Base-by-base conservation (phyloP, 2,797 vertebrate genomes). In the Poecilia wingei region DNA sequence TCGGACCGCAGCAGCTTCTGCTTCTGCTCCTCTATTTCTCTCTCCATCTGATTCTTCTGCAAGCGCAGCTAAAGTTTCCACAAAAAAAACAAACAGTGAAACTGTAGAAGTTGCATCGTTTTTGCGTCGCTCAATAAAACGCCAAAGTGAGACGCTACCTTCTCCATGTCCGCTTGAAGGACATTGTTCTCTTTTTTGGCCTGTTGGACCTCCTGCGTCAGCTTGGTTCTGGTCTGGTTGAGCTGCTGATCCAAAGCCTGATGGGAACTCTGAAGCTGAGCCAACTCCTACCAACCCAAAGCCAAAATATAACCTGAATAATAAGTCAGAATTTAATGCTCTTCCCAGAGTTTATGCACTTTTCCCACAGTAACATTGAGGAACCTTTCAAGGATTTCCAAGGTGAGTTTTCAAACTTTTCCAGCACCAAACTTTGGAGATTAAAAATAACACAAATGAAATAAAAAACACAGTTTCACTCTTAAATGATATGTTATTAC, bases 201-300 rank as follows among this genome's bases (percentile, higher is more conserved):
- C 89, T 97, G 97, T 85, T 97, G 97, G 64, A 97, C 76, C 87
- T 98, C 98, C 88, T 98, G 97, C 7, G 91, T 96, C 39, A 97
- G 92, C 85, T 95, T 97, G 80, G 79, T 94, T 91, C 92, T 96
- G 75, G 93, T 92, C 90, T 98, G 97, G 47, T 92, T 93, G 78
- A 92, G 89, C 76, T 98, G 96, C 81, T 96, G 97, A 74, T 97
- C 96, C 89, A 97, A 88, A 20, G 92, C 90, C 78, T 95, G 95
- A 43, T 97, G 94, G 39, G 95, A 93, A 53, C 78, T 95, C 85
- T 98, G 97, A 43, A 97, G 93, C 78, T 95, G 94, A 47, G 89
- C 90, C 0, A 97, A 91, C 76, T 98, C 98, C 98, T 99, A 80
- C 6, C 75, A 53, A 61, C 82, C 18, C 36, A 3, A 57, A 31